These are phyloP conservation scores for Drosophila flavopinicola DNA, from an alignment of 2,888 invertebrate species.

Conservation along the genomic window DNA sequence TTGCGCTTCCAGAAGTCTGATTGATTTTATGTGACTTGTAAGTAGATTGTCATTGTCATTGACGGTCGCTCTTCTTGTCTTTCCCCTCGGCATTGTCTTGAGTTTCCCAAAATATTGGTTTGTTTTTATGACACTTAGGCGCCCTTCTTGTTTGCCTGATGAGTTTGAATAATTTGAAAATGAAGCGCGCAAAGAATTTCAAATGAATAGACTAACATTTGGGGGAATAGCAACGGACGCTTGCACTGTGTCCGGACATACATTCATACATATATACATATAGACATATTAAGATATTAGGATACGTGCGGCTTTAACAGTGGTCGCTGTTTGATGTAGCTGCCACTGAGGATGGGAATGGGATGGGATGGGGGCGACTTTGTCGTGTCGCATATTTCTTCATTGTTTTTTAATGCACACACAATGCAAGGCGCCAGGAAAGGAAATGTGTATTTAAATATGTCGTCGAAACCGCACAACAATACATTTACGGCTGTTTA, in stretches of 20 bases:
- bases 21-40: constrained; percentile 73
- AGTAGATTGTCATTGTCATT: constrained; percentile 51
- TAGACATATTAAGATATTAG: constrained; percentile 7
- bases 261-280: not conserved
- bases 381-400: constrained; percentile 35
- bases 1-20: constrained; percentile 54
- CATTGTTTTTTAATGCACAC: constrained; percentile 33
- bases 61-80: constrained; percentile 26
- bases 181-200: constrained; percentile 56
- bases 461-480: not conserved
- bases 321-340: constrained; percentile 45
- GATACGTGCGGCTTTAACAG: constrained; percentile 23
- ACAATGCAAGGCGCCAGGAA: constrained; percentile 34
- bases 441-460: not conserved
- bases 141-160: constrained; percentile 29
- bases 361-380: constrained; percentile 6
- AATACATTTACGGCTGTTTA: constrained; percentile 4
- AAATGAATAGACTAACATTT: constrained; percentile 41
- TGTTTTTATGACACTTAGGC: constrained; percentile 70
- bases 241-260: constrained; percentile 7
- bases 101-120: constrained; percentile 45
- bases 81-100: constrained; percentile 4
- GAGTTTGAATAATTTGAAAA: constrained; percentile 62
- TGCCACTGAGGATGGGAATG: constrained; percentile 4
- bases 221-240: constrained; percentile 18